These are phyloP conservation scores for Cochlearius cochlearius DNA, from an alignment of 2,113 vertebrate genomes.

Conservation along the genomic window DNA sequence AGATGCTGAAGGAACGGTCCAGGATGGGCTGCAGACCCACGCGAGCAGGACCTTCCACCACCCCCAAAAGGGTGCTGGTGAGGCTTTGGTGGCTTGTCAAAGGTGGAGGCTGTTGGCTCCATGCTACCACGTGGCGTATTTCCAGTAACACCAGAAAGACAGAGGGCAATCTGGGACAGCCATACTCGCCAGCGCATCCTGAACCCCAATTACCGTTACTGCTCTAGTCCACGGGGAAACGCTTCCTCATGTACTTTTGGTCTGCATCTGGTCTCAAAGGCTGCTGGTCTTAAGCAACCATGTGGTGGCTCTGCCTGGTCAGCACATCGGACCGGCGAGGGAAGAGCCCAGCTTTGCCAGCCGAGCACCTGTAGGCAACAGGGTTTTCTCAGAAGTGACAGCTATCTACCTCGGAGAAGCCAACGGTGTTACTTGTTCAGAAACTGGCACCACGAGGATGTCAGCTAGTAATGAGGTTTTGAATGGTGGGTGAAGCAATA, in stretches of 20 bases:
- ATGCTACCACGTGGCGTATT: rapidly evolving
- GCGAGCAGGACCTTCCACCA: background rate
- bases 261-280: background rate
- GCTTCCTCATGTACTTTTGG: no score
- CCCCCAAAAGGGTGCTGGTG: no score
- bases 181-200: rapidly evolving
- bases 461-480: background rate
- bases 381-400: background rate
- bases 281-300: background rate
- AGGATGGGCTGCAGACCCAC: rapidly evolving
- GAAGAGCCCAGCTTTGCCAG: background rate
- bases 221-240: rapidly evolving
- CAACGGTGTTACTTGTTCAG: rapidly evolving
- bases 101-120: background rate
- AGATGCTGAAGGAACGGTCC: background rate
- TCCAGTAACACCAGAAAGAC: background rate
- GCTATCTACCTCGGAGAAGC: rapidly evolving
- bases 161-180: background rate
- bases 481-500: background rate
- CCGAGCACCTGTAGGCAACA: rapidly evolving
- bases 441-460: background rate
- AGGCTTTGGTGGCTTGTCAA: background rate
- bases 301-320: rapidly evolving
- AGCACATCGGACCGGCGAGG: rapidly evolving
- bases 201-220: background rate